Evolutionary conservation across 2,797 vertebrate genomes (phyloP), one percentile per base, ranked within the genome.

Genomic region (Sandelia bainsii): DNA sequence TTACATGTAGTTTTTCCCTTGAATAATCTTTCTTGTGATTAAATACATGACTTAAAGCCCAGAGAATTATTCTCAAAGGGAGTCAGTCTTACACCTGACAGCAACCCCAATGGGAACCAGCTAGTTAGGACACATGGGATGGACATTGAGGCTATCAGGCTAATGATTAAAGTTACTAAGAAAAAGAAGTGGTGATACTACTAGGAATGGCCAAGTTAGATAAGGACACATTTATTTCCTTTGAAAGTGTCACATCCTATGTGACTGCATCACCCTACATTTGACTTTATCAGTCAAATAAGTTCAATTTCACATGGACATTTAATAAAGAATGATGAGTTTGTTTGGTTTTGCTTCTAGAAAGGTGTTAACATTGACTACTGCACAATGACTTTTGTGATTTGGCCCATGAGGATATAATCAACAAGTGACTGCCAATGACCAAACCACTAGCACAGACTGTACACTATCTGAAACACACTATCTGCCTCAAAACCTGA

Each of bases 1-100:
- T 94, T 93, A 95, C 86, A 93, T 91, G 84, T 91, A 92, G 84
- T 91, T 93, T 94, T 81, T 72, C 80, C 84, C 80, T 87, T 83
- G 72, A 91, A 91, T 90, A 90, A 91, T 91, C 85, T 91, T 91
- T 85, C 87, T 91, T 89, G 88, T 95, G 94, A 93, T 93, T 89
- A 93, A 94, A 94, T 87, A 92, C 91, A 89, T 92, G 87, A 90
- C 87, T 93, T 93, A 93, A 94, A 95, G 94, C 93, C 93, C 92
- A 92, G 91, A 94, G 86, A 91, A 85, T 91, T 88, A 81, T 88
- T 94, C 90, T 91, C 83, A 84, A 88, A 92, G 84, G 87, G 90
- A 90, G 84, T 93, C 91, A 82, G 86, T 90, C 85, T 91, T 87
- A 87, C 73, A 89, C 87, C 84, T 80, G 89, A 90, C 86, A 87